A percentile compares a stretch with the other conserved stretches of the same genome.
Evolutionary conservation across 2,797 vertebrate species (phyloP).

Genomic region (Mycteria americana): DNA sequence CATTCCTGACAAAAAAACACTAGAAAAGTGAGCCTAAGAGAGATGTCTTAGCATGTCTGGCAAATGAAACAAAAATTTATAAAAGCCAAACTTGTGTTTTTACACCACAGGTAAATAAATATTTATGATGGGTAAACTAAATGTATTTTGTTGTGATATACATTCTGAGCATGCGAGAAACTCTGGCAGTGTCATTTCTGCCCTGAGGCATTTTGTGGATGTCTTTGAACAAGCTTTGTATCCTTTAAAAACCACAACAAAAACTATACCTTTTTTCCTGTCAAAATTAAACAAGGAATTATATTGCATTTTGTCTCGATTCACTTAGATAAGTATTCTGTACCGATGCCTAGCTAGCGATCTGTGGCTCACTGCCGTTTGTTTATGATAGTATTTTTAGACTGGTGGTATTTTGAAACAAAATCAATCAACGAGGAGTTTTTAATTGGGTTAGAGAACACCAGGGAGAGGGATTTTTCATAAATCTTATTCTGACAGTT

Average conservation of each 20-base stretch:
- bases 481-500: constrained; percentile 15
- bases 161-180: not conserved
- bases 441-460: constrained; percentile 38
- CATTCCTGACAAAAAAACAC: not conserved
- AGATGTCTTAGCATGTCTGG: not conserved
- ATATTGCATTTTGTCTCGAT: not conserved
- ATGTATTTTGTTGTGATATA: not conserved
- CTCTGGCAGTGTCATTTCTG: not conserved
- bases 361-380: constrained; percentile 4
- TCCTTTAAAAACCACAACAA: not conserved
- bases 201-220: not conserved
- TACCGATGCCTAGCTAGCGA: not conserved
- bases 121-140: not conserved
- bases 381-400: constrained; percentile 23
- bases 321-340: not conserved
- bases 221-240: not conserved
- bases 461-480: not conserved
- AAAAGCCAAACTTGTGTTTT: not conserved
- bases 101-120: not conserved
- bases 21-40: not conserved
- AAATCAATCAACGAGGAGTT: not conserved
- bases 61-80: not conserved
- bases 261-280: not conserved
- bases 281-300: not conserved
- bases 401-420: not conserved